Conservation (phyloP, 2,888 invertebrate genomes). For the Nebria brevicollis region DNA sequence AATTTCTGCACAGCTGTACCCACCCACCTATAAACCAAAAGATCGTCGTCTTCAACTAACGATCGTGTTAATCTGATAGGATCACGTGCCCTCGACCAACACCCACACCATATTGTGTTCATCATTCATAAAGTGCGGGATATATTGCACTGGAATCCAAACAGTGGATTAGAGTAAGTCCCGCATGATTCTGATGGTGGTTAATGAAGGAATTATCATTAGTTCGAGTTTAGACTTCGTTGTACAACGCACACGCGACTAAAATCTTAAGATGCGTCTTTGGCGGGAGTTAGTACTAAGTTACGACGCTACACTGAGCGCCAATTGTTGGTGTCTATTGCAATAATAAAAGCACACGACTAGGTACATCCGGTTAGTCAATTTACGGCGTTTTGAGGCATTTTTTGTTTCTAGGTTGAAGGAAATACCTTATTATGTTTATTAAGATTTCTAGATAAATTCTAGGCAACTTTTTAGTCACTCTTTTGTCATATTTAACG, state of each 20-base stretch:
- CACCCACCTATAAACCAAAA: conserved; percentile 29
- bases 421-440: conserved; percentile 35
- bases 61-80: conserved; percentile 41
- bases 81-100: conserved; percentile 42
- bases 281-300: neutral
- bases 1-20: conserved; percentile 40
- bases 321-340: conserved; percentile 34
- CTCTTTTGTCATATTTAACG: too few species aligned
- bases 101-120: conserved; percentile 26
- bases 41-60: conserved; percentile 27
- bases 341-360: conserved; percentile 24
- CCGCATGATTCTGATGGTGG: conserved; percentile 9
- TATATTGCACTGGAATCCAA: neutral
- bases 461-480: too few species aligned
- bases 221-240: conserved; percentile 14
- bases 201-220: conserved; percentile 28
- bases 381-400: conserved; percentile 31
- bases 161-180: neutral
- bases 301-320: conserved; percentile 26
- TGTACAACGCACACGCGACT: conserved; percentile 39
- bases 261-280: conserved; percentile 39
- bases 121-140: conserved; percentile 15
- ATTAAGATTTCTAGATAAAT: conserved; percentile 6
- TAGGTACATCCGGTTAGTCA: conserved; percentile 36
- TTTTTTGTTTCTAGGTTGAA: conserved; percentile 22